Base-by-base conservation (phyloP, 2,797 vertebrate genomes). In the Philypnodon macrostomus region DNA sequence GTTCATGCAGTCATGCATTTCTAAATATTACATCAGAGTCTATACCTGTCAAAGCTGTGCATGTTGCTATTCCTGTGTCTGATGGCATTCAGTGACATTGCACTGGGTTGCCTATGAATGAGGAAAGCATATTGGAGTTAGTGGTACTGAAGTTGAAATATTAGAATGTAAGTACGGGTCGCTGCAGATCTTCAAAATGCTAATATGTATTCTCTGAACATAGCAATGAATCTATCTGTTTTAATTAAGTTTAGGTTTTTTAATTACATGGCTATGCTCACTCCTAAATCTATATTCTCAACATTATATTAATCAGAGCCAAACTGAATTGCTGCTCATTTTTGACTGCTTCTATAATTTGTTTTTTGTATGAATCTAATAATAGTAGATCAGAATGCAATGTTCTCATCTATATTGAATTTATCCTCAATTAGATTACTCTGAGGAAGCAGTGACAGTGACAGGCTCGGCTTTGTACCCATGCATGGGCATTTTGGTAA, bases 1-100 rank as follows among this genome's bases (percentile, higher is more conserved):
- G 56, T 73, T 58, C 24, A 45, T 57, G 70, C 46, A 67, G 37
- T 63, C 66, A 56, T 68, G 70, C 24, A 19, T 85, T 82, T 83
- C 73, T 73, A 58, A 70, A 65, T 47, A 58, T 83, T 86, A 83
- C 80, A 76, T 87, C 84, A 83, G 82, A 67, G 59, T 72, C 67
- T 63, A 47, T 64, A 68, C 79, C 50, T 75, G 70, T 64, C 63
- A 65, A 65, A 62, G 46, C 49, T 63, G 38, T 68, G 76, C 58
- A 67, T 58, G 74, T 53, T 73, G 63, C 77, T 79, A 86, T 89
- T 89, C 63, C 53, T 78, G 79, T 78, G 66, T 66, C 36, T 70
- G 58, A 73, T 67, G 73, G 80, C 69, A 50, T 47, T 61, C 59
- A 19, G 60, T 71, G 67, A 58, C 67, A n/a, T 47, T 58, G 58